Base-by-base conservation (phyloP, 2,888 invertebrate species). In the Andrena camellia region DNA sequence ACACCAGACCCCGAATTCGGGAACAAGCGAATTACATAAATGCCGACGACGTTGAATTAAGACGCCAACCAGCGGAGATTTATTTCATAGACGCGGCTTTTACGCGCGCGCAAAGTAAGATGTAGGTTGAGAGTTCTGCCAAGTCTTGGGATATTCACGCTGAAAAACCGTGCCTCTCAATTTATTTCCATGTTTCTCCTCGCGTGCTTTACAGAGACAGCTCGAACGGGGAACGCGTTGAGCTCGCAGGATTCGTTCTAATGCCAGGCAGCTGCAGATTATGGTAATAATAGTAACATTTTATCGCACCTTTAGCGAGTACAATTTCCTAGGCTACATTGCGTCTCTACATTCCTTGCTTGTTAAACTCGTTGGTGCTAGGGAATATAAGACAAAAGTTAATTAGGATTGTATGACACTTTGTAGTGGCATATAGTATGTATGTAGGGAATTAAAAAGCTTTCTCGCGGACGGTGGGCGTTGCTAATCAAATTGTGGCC, bases 11-110 rank as follows among this genome's bases (percentile, higher is more conserved):
- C 31, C 20, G 59, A 59, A 79, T 73, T 80, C 54, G 54, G 52
- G 20, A 50, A 74, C 69, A 69, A 69, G 52, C 23, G 29, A 74
- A 81, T 74, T 81, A 66, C 54, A 66, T 52, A 57, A 79, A 64
- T 33, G 42, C n/a, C 64, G 8, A 0, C 50, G 52, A 48, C 54
- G 68, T 13, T 29, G 66, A 54, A 60, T 72, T 72, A 64, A 64
- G 54, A 48, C 26, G 23, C 33, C 71, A 8, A 5, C 10, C 26
- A 7, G 7, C 17, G 26, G 4, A 33, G 20, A 64, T 69, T 57
- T 42, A 35, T 42, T 60, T 26, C 13, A n/a, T 17, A 23, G n/a
- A 63, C 33, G 5, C 5, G 10, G 17, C 29, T 48, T 72, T n/a
- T 31, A 42, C 42, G 42, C 10, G 31, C 23, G 29, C 29, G 69